Conservation (phyloP, 2,797 vertebrate genomes). For the Enteromius paludinosus region DNA sequence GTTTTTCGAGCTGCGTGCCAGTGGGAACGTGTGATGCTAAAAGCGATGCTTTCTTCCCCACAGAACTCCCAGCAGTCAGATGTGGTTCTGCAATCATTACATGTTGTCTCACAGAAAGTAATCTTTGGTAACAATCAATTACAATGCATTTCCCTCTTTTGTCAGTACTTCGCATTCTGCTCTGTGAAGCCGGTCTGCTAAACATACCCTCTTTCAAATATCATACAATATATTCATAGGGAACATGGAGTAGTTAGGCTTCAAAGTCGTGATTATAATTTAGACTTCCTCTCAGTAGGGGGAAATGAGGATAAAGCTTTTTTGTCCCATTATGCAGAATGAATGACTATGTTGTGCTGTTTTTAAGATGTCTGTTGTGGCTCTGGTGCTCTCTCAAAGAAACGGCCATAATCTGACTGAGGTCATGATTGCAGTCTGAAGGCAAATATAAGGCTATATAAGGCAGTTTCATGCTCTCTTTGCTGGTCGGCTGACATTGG, state of each 20-base stretch:
- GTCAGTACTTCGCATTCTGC: slow-evolving; percentile 71
- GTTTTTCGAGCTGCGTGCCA: slow-evolving; percentile 75
- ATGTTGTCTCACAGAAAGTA: slow-evolving; percentile 72
- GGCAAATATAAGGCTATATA: slow-evolving; percentile 23
- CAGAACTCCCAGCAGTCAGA: slow-evolving; percentile 70
- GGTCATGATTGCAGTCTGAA: slow-evolving; percentile 19
- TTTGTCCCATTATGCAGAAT: slow-evolving; percentile 80
- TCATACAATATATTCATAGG: slow-evolving; percentile 79
- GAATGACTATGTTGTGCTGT: slow-evolving; percentile 81
- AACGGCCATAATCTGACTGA: not conserved
- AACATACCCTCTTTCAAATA: slow-evolving; percentile 82
- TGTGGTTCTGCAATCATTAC: slow-evolving; percentile 70
- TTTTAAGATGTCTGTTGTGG: slow-evolving; percentile 79
- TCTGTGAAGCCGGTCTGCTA: slow-evolving; percentile 73
- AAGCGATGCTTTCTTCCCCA: slow-evolving; percentile 66
- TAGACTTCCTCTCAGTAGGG: slow-evolving; percentile 72
- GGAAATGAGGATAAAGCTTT: slow-evolving; percentile 79
- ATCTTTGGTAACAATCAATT: slow-evolving; percentile 83
- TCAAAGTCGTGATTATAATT: slow-evolving; percentile 77
- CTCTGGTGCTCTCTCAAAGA: slow-evolving; percentile 29
- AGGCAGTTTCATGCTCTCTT: slow-evolving; percentile 22
- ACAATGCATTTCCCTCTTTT: slow-evolving; percentile 76
- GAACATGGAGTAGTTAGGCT: slow-evolving; percentile 74
- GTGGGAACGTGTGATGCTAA: slow-evolving; percentile 65
- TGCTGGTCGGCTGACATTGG: slow-evolving; percentile 26